phyloP scores from a whole-genome alignment of 1,140 invertebrate genomes.

The Chymomyza costata region DNA sequence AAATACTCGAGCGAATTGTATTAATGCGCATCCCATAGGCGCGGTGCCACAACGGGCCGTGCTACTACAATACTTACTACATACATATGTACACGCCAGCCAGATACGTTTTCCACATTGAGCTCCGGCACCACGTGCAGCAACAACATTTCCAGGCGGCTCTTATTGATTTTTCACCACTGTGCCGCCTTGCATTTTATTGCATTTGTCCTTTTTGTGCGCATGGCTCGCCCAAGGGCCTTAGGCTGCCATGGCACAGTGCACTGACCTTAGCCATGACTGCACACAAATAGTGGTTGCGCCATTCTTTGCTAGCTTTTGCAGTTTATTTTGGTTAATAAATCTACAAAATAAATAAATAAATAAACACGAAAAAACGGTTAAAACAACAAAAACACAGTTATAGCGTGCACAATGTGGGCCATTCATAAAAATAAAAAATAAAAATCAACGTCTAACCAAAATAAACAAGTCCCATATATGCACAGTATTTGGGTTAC shows the following conservation, averaged over 20 bases:
- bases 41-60: too few relatives aligned
- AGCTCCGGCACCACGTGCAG: slow-evolving; percentile 20
- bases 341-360: slow-evolving; percentile 21
- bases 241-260: too few relatives aligned
- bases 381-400: slow-evolving; percentile 51
- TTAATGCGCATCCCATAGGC: too few relatives aligned
- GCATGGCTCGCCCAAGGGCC: slow-evolving; percentile 34
- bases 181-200: too few relatives aligned
- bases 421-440: slow-evolving; percentile 54
- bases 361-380: slow-evolving; percentile 24
- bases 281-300: slow-evolving; percentile 20
- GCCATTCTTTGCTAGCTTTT: slow-evolving; percentile 11
- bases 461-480: slow-evolving; percentile 29
- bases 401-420: slow-evolving; percentile 47
- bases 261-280: slow-evolving; percentile 69
- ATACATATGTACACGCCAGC: too few relatives aligned
- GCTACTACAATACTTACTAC: too few relatives aligned
- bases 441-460: slow-evolving; percentile 17
- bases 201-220: slow-evolving; percentile 33
- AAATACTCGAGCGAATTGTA: too few relatives aligned
- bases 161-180: slow-evolving; percentile 62
- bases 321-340: slow-evolving; percentile 42
- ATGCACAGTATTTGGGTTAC: too few relatives aligned
- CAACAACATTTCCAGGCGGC: slow-evolving; percentile 22
- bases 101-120: not conserved